Evolutionary conservation across 2,888 invertebrate genomes (phyloP), one percentile per base, ranked within the genome.

Genomic region (Agonopterix alstromeriana): DNA sequence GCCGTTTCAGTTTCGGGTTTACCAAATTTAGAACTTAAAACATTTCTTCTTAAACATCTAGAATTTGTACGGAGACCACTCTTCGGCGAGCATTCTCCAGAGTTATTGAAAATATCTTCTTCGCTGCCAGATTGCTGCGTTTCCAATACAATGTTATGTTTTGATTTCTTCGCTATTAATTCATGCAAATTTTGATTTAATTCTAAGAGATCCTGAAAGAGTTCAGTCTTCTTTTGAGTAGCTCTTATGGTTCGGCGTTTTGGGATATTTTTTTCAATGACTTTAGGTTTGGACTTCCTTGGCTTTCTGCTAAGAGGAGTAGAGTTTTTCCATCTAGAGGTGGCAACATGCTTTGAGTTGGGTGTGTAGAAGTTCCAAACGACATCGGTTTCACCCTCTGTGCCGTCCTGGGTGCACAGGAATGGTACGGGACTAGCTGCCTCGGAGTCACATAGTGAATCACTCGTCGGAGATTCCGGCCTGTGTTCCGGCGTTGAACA

Each of bases 321-420:
- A 1, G 82, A 73, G 48, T 80, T 82, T 69, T 79, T 82, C 1
- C 63, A 52, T 0, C 70, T 64, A 42, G 74, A 67, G 46, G 63
- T 68, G 1, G 65, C 55, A 35, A 64, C 57, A 36, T 78, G 62
- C 10, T 74, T 77, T 8, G 88, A 73, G 58, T 83, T 85, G n/a
- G 89, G 88, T 0, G 89, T 86, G 60, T 89, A 88, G 52, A 82
- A 88, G 57, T 89, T 89, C 89, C 89, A 89, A 9, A 89, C 77
- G 10, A 89, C 89, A 60, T 89, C 88, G 10, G 82, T 84, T 65
- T 83, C 82, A 2, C 88, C 89, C 53, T 86, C 85, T 1, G 81
- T 73, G 9, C 88, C 89, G 71, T 89, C 89, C 70, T 89, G 89
- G 1, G 89, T 89, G 54, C 87, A 89, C 8, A 85, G 54, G 63